phyloP scores from a whole-genome alignment of 1,140 invertebrate species.

The Homarus americanus region DNA sequence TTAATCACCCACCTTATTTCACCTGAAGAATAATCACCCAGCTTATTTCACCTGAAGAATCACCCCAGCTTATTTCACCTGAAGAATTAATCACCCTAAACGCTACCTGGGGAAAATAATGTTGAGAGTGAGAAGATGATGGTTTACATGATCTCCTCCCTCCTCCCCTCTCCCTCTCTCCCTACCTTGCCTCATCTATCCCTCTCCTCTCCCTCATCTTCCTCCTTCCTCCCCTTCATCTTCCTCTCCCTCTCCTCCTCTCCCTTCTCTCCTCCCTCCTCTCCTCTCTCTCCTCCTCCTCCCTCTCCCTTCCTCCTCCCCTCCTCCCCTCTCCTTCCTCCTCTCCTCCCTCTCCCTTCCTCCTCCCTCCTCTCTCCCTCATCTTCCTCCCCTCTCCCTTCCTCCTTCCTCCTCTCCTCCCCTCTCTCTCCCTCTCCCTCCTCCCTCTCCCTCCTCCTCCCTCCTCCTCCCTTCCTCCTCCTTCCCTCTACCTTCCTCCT shows the following conservation, averaged over 20 bases:
- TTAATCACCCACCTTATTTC: no score
- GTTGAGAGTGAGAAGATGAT: no score
- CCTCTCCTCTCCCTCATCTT: not conserved
- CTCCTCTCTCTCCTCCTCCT: not conserved
- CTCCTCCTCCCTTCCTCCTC: no score
- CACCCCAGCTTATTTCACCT: no score
- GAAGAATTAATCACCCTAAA: no score
- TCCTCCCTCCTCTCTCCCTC: not conserved
- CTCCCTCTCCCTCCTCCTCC: not conserved
- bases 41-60: no score
- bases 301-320: not conserved
- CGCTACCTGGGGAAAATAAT: no score
- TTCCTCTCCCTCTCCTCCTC: not conserved
- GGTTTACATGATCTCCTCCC: no score
- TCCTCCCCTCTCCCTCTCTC: no score
- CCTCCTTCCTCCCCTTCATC: not conserved
- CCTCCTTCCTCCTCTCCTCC: not conserved
- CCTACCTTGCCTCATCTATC: not conserved
- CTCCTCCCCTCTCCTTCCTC: not conserved
- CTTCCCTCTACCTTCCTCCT: no score
- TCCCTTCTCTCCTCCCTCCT: not conserved
- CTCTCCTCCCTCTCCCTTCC: not conserved
- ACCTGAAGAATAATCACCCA: no score
- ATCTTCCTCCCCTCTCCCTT: not conserved
- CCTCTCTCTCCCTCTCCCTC: not conserved